Evolutionary conservation across 2,797 vertebrate species (phyloP).

Genomic region (Betta splendens): DNA sequence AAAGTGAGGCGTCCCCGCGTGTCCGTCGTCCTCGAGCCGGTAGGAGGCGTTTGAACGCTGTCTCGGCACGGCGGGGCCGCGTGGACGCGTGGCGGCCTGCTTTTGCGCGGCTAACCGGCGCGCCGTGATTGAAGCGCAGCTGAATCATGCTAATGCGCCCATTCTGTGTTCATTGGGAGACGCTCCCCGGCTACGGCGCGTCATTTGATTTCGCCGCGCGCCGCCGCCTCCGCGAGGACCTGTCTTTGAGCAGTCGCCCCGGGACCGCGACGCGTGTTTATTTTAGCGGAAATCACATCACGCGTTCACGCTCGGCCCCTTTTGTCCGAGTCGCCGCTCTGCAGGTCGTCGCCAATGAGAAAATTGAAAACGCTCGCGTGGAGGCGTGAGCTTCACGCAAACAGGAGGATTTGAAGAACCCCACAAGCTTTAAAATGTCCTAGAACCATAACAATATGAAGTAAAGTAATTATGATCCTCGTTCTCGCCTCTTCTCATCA

Average conservation of each 20-base stretch:
- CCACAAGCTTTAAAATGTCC: conserved; percentile 27
- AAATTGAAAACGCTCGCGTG: conserved; percentile 37
- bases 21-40: conserved; percentile 48
- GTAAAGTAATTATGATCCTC: conserved; percentile 66
- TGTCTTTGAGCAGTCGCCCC: conserved; percentile 74
- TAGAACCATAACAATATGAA: conserved; percentile 50
- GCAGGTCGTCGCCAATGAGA: conserved; percentile 51
- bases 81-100: conserved; percentile 58
- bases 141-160: conserved; percentile 81
- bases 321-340: conserved; percentile 52
- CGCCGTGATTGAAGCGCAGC: conserved; percentile 76
- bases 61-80: conserved; percentile 70
- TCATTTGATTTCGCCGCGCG: conserved; percentile 81
- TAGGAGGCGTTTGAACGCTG: conserved; percentile 39
- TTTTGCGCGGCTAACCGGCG: conserved; percentile 63
- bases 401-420: conserved; percentile 37
- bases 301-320: conserved; percentile 70
- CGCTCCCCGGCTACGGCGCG: conserved; percentile 73
- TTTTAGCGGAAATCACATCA: conserved; percentile 75
- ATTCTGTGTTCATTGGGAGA: conserved; percentile 77
- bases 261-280: conserved; percentile 65
- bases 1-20: conserved; percentile 23
- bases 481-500: conserved; percentile 25
- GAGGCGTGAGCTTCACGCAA: conserved; percentile 10
- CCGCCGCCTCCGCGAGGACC: conserved; percentile 64